Evolutionary conservation across 2,888 invertebrate genomes (phyloP), one percentile per base, ranked within the genome.

Genomic region (Esperia sulphurella): DNA sequence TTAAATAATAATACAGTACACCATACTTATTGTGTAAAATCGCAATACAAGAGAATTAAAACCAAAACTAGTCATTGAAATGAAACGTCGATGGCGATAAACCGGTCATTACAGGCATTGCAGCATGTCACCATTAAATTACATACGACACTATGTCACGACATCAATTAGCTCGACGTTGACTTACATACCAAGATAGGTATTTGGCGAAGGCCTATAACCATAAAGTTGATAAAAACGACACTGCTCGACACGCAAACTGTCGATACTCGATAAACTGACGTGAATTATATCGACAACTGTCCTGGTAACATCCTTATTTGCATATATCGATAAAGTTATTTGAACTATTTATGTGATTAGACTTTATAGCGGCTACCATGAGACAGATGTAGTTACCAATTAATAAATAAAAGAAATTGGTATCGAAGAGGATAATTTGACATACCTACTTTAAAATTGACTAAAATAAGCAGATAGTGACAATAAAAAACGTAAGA

Each of bases 221-320:
- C 75, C 75, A 75, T 82, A 82, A 81, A 80, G 60, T 73, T 70
- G 82, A 80, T 80, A 79, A 70, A 52, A 55, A 52, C 63, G 68
- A 66, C 68, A 55, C 55, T 41, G 49, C 49, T 14, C 56, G 58
- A 67, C 78, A 79, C 80, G 81, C 79, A 59, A 77, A 71, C 70
- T 65, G 76, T 71, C 72, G 75, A 73, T 76, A 75, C 61, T 73
- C 73, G 82, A 84, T 84, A 83, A 76, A 75, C 55, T 54, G 56
- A 55, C 63, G 63, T 79, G 74, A 80, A 74, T 79, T 83, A 78
- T 76, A 75, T 79, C 78, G 79, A 81, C 76, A 75, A 68, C 54
- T 68, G 71, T 72, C 68, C 61, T 61, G 53, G 57, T 53, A 52
- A 65, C 74, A 75, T 79, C 77, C 73, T 75, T 81, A 81, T 82